Evolutionary conservation across 2,888 invertebrate genomes (phyloP).

Genomic region (Dryobota labecula): DNA sequence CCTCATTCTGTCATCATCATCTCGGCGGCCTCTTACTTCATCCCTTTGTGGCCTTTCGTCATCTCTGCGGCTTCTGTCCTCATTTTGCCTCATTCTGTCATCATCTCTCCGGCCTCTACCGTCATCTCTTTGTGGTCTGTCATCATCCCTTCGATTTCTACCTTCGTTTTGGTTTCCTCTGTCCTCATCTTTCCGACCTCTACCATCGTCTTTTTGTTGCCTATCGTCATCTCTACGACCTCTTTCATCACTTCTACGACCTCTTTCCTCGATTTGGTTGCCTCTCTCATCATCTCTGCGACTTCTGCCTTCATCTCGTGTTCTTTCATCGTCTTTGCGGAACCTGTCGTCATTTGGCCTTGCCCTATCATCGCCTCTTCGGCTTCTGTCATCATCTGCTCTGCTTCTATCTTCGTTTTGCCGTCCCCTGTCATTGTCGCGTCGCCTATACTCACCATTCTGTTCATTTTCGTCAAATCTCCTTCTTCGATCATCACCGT

Average conservation of each 20-base stretch:
- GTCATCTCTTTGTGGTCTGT: conserved; percentile 34
- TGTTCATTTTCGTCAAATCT: conserved; percentile 54
- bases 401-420: conserved; percentile 22
- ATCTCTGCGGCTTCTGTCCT: conserved; percentile 47
- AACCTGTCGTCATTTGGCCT: conserved; percentile 35
- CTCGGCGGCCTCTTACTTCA: conserved; percentile 31
- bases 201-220: conserved; percentile 39
- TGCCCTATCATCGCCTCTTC: conserved; percentile 29
- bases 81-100: conserved; percentile 42
- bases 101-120: conserved; percentile 50
- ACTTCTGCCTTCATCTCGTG: conserved; percentile 20
- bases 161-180: conserved; percentile 21
- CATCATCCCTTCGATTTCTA: conserved; percentile 25
- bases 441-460: conserved; percentile 48
- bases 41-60: conserved; percentile 53
- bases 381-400: conserved; percentile 24
- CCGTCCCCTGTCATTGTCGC: conserved; percentile 37
- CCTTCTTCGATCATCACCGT: conserved; percentile 52
- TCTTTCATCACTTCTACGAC: conserved; percentile 26
- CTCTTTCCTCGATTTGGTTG: conserved; percentile 40
- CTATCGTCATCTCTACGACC: conserved; percentile 27
- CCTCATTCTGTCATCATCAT: conserved; percentile 49
- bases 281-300: conserved; percentile 43
- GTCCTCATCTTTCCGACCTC: conserved; percentile 30
- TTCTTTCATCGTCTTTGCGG: conserved; percentile 25